These are phyloP conservation scores for Drosophila sproati DNA, from an alignment of 1,140 invertebrate genomes.

Conservation along the genomic window DNA sequence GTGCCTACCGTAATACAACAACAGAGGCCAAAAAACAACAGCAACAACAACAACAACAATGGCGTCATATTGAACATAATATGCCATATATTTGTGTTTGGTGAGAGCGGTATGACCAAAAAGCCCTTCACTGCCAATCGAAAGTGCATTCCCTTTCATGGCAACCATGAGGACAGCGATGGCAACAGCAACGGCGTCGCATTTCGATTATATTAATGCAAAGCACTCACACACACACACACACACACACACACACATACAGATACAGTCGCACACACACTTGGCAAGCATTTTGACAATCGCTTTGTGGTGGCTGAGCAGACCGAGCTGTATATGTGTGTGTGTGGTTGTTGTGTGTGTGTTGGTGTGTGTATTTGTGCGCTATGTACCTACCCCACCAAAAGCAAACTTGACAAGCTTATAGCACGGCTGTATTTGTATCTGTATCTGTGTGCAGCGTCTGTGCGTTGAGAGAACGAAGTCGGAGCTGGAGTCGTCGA, in stretches of 20 bases:
- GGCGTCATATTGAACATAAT: conserved; percentile 76
- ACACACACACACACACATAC: conserved; percentile 5
- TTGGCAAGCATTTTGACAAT: conserved; percentile 25
- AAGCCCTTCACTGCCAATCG: conserved; percentile 71
- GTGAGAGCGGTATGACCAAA: conserved; percentile 46
- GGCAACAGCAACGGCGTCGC: conserved; percentile 56
- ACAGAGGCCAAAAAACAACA: conserved; percentile 40
- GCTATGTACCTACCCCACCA: conserved; percentile 75
- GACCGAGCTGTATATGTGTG: conserved; percentile 37
- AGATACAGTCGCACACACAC: background rate
- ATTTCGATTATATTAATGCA: conserved; percentile 83
- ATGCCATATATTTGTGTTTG: conserved; percentile 74
- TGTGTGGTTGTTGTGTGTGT: conserved; percentile 37
- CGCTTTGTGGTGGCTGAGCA: conserved; percentile 66
- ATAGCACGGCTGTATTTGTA: conserved; percentile 22
- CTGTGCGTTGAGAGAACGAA: conserved; percentile 31
- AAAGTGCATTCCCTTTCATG: conserved; percentile 83
- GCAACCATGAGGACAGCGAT: conserved; percentile 53
- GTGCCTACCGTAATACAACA: conserved; percentile 80
- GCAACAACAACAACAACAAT: conserved; percentile 64
- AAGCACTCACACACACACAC: conserved; percentile 55
- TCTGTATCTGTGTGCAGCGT: conserved; percentile 16
- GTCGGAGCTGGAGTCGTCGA: conserved; percentile 14
- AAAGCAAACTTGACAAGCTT: conserved; percentile 80
- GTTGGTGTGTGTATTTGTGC: conserved; percentile 19